Percentiles rank a stretch among this genome's conserved stretches.
Conservation (phyloP, 1,140 invertebrate species). For the Hylaeus anthracinus region DNA sequence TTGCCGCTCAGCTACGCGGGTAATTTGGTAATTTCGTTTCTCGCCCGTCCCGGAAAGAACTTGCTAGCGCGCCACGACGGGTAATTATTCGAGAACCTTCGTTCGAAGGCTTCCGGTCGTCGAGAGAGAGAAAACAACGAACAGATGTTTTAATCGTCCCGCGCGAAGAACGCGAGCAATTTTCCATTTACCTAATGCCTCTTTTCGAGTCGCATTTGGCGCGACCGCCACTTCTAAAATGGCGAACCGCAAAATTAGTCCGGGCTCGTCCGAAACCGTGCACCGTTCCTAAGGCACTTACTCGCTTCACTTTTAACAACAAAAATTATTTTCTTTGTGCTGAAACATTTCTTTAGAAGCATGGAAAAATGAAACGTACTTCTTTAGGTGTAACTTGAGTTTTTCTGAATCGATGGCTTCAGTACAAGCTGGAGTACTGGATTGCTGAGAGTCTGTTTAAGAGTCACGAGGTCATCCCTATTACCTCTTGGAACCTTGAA, state of each 20-base stretch:
- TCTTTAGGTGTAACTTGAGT: too few relatives aligned
- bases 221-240: neutral
- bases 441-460: too few relatives aligned
- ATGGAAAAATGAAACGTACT: too few relatives aligned
- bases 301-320: too few relatives aligned
- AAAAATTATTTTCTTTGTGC: too few relatives aligned
- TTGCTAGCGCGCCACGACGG: neutral
- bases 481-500: too few relatives aligned
- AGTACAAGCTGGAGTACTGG: too few relatives aligned
- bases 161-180: slow-evolving; percentile 18
- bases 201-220: neutral
- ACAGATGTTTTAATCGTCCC: neutral
- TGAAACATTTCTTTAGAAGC: too few relatives aligned
- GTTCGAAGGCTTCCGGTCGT: slow-evolving; percentile 6
- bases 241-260: slow-evolving; percentile 7
- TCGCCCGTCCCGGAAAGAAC: neutral
- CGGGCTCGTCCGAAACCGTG: neutral
- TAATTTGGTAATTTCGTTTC: slow-evolving; percentile 35
- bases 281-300: too few relatives aligned
- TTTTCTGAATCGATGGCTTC: too few relatives aligned
- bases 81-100: slow-evolving; percentile 19
- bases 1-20: slow-evolving; percentile 3
- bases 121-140: neutral
- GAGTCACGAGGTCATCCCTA: too few relatives aligned
- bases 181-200: slow-evolving; percentile 26